These are phyloP conservation scores for Vollenhovia emeryi DNA, from an alignment of 1,140 invertebrate species.

Conservation along the genomic window DNA sequence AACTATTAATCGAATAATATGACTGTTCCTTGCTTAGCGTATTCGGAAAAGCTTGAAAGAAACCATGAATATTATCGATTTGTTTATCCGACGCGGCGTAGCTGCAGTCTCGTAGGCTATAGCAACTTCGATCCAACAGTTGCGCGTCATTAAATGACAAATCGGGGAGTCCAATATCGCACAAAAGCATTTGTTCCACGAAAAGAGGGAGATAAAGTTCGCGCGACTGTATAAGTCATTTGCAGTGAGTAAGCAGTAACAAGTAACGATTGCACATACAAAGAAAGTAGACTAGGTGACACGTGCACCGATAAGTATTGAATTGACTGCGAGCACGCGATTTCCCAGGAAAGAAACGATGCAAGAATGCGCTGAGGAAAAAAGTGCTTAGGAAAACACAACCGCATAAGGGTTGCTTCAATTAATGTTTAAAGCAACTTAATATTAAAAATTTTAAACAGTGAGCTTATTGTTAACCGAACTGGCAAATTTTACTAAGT, in stretches of 20 bases:
- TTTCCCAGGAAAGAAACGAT: constrained; percentile 27
- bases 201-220: constrained; percentile 25
- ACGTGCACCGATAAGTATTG: constrained; percentile 66
- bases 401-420: not conserved
- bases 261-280: constrained; percentile 46
- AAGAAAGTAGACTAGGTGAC: constrained; percentile 64
- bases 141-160: constrained; percentile 47
- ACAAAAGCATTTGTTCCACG: not conserved
- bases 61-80: constrained; percentile 24
- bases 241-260: constrained; percentile 40
- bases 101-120: constrained; percentile 4
- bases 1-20: not conserved
- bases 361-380: not conserved
- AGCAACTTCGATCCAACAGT: constrained; percentile 12
- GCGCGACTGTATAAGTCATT: constrained; percentile 29
- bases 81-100: constrained; percentile 34
- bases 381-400: not conserved
- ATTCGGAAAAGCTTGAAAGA: not conserved
- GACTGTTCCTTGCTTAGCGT: not conserved
- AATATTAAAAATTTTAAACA: too few relatives aligned
- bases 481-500: too few relatives aligned
- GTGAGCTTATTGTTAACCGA: too few relatives aligned
- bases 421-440: not conserved
- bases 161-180: not conserved
- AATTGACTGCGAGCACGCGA: constrained; percentile 36